These are phyloP conservation scores for Leptinotarsa tumamoca DNA, from an alignment of 2,888 invertebrate species.

Conservation along the genomic window DNA sequence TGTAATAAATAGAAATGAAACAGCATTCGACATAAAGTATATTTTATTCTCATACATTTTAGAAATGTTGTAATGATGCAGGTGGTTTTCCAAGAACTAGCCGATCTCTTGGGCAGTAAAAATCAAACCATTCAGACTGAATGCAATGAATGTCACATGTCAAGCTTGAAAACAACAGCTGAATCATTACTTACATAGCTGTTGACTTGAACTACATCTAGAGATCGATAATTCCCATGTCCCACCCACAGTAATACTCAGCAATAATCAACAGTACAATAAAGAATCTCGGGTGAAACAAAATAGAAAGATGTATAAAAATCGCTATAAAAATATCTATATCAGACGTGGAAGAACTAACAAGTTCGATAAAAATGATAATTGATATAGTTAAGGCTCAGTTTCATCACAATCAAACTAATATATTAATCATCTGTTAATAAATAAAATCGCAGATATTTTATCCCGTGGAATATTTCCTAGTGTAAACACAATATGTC, in stretches of 20 bases:
- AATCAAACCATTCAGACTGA: no score
- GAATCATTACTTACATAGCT: not conserved
- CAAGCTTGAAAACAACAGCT: not conserved
- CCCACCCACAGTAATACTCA: not conserved
- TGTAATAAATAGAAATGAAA: no score
- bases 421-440: not conserved
- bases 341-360: constrained; percentile 3
- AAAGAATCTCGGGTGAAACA: constrained; percentile 7
- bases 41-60: not conserved
- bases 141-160: no score
- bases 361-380: constrained; percentile 6
- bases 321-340: constrained; percentile 19
- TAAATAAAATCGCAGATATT: not conserved
- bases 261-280: not conserved
- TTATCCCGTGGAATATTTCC: not conserved
- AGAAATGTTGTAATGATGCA: not conserved
- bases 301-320: constrained; percentile 9
- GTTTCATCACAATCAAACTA: constrained; percentile 40
- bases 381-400: constrained; percentile 42
- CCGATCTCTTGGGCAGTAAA: not conserved
- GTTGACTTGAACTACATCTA: not conserved
- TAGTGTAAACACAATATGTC: not conserved
- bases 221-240: no score
- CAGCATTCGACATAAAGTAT: not conserved
- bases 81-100: not conserved